A percentile compares a stretch with the other conserved stretches of the same genome.
phyloP scores from a whole-genome alignment of 2,113 vertebrate species.

The Podarcis cretensis region DNA sequence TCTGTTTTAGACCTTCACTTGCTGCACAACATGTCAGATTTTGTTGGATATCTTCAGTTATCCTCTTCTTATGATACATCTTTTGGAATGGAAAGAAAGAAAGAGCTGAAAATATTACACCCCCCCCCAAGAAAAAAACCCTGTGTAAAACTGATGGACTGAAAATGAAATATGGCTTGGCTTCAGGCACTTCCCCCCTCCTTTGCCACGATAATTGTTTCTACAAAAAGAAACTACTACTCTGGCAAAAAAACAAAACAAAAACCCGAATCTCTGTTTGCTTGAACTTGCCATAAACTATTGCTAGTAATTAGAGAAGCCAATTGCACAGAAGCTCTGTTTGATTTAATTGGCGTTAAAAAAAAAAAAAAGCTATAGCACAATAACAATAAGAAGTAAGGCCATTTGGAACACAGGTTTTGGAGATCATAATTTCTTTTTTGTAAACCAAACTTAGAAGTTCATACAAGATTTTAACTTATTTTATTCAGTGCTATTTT shows the following conservation, averaged over 20 bases:
- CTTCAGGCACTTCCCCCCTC: conserved; percentile 75
- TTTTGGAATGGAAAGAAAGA: conserved; percentile 60
- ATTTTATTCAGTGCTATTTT: conserved; percentile 14
- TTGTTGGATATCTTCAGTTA: conserved; percentile 47
- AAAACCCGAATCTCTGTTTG: conserved; percentile 65
- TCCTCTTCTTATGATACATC: conserved; percentile 62
- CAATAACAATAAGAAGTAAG: conserved; percentile 66
- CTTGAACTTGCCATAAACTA: conserved; percentile 76
- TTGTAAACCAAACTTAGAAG: conserved; percentile 51
- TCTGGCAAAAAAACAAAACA: conserved; percentile 66
- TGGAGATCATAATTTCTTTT: conserved; percentile 64
- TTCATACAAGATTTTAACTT: conserved; percentile 29
- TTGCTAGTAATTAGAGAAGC: conserved; percentile 79
- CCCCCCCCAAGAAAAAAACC: not conserved
- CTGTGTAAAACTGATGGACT: conserved; percentile 80
- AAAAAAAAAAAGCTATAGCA: conserved; percentile 44
- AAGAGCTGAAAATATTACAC: not conserved
- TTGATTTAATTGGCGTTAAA: conserved; percentile 72
- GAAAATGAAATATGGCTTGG: conserved; percentile 80
- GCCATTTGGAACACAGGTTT: conserved; percentile 48
- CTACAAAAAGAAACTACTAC: conserved; percentile 78
- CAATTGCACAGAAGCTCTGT: conserved; percentile 72
- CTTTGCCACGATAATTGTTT: conserved; percentile 77
- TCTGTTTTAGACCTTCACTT: conserved; percentile 2
- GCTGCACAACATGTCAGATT: conserved; percentile 45